phyloP scores from a whole-genome alignment of 2,888 invertebrate species.

The Gymnosoma rotundatum region DNA sequence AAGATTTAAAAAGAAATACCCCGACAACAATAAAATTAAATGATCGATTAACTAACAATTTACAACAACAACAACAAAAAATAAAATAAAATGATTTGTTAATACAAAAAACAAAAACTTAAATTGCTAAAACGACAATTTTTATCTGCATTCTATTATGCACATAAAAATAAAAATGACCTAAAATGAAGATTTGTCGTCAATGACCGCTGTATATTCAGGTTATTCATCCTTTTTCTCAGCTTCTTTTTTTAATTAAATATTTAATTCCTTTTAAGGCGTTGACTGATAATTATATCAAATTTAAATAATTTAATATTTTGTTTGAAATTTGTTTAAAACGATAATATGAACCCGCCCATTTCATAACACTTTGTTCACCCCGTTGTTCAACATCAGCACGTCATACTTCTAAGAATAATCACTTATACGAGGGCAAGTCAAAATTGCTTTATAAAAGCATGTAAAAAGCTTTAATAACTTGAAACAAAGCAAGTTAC shows the following conservation, averaged over 20 bases:
- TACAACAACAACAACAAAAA: background rate
- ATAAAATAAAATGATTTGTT: background rate
- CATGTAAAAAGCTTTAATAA: too few species aligned
- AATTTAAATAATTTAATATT: background rate
- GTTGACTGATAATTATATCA: constrained; percentile 16
- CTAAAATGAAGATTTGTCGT: constrained; percentile 39
- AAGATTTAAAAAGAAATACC: background rate
- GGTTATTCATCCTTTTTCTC: constrained; percentile 47
- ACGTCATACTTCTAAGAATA: background rate
- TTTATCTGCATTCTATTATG: too few species aligned
- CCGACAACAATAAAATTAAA: background rate
- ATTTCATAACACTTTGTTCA: background rate
- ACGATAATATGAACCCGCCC: background rate
- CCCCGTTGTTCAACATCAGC: background rate
- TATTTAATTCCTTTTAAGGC: background rate
- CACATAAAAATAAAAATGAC: constrained; percentile 45
- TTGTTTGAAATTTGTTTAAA: constrained; percentile 11
- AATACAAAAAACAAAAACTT: background rate
- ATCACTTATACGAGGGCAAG: constrained; percentile 9
- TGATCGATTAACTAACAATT: constrained; percentile 13
- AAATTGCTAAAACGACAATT: background rate
- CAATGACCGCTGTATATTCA: constrained; percentile 22
- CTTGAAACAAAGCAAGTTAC: too few species aligned
- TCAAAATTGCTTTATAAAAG: constrained; percentile 7
- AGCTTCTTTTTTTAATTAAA: background rate